Base-by-base conservation (phyloP, 2,888 invertebrate genomes). In the Schrankia costaestrigalis region DNA sequence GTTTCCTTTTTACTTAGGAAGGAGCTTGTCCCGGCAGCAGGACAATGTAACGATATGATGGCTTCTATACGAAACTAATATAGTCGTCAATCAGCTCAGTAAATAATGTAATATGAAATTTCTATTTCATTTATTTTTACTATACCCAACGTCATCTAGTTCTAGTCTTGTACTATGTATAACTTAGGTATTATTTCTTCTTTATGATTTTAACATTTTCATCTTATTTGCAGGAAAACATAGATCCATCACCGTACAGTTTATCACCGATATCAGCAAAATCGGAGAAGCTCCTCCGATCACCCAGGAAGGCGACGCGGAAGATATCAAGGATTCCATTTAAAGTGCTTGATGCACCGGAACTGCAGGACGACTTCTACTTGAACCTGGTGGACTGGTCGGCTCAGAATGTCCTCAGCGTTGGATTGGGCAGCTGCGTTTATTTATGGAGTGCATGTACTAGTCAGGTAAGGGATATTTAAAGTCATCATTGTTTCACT, bases 311-410 rank as follows among this genome's bases (percentile, higher is more conserved):
- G 84, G 97, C 98, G n/a, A 97, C 97, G 1, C 88, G 99, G 47
- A 99, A 99, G 89, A 99, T 99, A 58, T 97, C 98, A 1, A 93
- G 98, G 76, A 98, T 99, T 76, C 99, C 99, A 1, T 99, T 98
- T 87, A 99, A 99, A 89, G 92, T 98, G 18, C 89, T 98, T 28
- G 98, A 98, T 72, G 98, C 98, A 2, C 98, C 98, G 2, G 98
- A 98, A 80, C 85, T 98, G 35, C 97, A 99, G 85, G 99, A 99
- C 83, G 99, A 99, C 86, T 99, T 99, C 89, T 98, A 98, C 78
- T 86, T 99, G 55, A 99, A 99, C 85, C 91, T 99, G 45, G 99
- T 99, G 18, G 99, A 99, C 79, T 99, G 99, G 99, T 98, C 98
- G 3, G 96, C 98, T 31, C 97, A 97, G 83, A 99, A 99, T 81